Base-by-base conservation (phyloP, 2,113 vertebrate species). In the Struthidea cinerea region DNA sequence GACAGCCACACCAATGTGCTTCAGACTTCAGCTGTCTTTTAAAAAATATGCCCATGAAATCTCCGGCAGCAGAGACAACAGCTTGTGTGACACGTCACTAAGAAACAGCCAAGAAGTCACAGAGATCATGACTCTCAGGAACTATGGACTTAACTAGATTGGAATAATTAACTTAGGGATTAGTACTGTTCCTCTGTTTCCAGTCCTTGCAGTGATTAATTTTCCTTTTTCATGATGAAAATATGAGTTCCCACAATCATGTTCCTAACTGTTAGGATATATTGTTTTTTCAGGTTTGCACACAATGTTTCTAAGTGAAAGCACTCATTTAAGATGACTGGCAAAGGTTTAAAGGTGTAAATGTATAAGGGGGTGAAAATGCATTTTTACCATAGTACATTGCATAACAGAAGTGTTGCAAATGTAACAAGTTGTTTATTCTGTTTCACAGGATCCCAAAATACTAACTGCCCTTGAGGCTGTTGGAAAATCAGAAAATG, bases 381-480 rank as follows among this genome's bases (percentile, higher is more conserved):
- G 12, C 44, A 37, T 80, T 64, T 93, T 81, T 65, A 44, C 18
- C 10, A 3, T 33, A 56, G 33, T 33, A 37, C 42, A 16, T 35
- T 59, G 30, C 19, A 3, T 69, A 56, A 68, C 28, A 35, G 20
- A 78, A 92, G 26, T 23, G 44, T 35, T 77, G 46, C 44, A 53
- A 44, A 47, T 50, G 30, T 97, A 86, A 97, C 47, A 21, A 83
- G 22, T 61, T 60, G 21, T 89, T 96, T 84, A 13, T 91, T 97
- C 30, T 96, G 18, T 96, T 71, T 84, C 52, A 87, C 87, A 99
- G 99, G 99, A 99, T 97, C 99, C 99, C 49, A 99, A 99, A 98
- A 99, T 99, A 80, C 90, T 99, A 61, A 98, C 98, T 7, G 99
- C 98, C 11, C 98, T 99, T 6, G 99, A 99, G 96, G 98, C 98